phyloP scores from a whole-genome alignment of 2,113 vertebrate genomes.

The Formicarius rufipectus region DNA sequence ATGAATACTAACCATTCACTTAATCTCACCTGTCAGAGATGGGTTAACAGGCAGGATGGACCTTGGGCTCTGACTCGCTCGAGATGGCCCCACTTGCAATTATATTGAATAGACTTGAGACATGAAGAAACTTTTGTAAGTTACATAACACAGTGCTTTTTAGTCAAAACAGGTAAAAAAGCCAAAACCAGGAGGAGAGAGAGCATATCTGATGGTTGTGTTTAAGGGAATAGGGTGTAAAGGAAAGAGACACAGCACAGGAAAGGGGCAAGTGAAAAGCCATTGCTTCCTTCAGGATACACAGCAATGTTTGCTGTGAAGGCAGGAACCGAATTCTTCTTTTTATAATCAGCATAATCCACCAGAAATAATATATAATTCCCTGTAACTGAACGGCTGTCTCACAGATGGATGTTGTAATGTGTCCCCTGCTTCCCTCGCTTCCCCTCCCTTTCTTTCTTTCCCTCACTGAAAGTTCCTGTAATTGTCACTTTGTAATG shows the following conservation, averaged over 20 bases:
- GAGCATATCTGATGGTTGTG: accelerated
- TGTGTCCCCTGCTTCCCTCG: slow-evolving; percentile 49
- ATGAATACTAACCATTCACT: background rate
- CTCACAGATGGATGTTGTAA: slow-evolving; percentile 80
- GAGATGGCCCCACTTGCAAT: background rate
- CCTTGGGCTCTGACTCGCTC: background rate
- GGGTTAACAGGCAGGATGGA: background rate
- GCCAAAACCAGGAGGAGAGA: background rate
- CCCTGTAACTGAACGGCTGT: slow-evolving; percentile 78
- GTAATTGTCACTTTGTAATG: slow-evolving; percentile 75
- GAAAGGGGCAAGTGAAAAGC: slow-evolving; percentile 51
- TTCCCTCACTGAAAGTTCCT: slow-evolving; percentile 57
- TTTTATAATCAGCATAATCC: slow-evolving; percentile 79
- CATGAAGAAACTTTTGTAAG: background rate
- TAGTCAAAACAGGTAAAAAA: background rate
- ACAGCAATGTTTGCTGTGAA: slow-evolving; percentile 28
- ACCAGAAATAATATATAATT: slow-evolving; percentile 82
- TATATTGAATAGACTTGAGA: background rate
- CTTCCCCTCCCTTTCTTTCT: slow-evolving; percentile 48
- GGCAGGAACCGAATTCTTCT: slow-evolving; percentile 69
- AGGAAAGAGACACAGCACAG: background rate
- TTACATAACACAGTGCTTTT: background rate
- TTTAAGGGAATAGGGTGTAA: background rate
- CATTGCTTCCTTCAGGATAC: slow-evolving; percentile 69
- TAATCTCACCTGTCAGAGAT: background rate